Percentiles rank a stretch among this genome's conserved stretches.
phyloP scores from a whole-genome alignment of 2,888 invertebrate species.

The Nasonovia ribisnigri region DNA sequence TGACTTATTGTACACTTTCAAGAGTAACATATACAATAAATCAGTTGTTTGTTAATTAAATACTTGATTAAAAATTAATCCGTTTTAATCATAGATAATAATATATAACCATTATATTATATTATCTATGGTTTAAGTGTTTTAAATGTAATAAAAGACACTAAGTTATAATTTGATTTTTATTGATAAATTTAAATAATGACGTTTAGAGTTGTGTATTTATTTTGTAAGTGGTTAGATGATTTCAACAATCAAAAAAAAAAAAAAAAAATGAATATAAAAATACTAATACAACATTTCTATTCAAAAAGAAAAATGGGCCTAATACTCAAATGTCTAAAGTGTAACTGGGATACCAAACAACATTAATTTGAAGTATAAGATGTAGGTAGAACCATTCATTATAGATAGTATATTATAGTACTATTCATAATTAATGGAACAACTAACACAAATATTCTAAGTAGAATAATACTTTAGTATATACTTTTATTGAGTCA shows the following conservation, averaged over 20 bases:
- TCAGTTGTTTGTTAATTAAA: background rate
- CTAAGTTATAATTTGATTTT: background rate
- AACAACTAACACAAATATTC: background rate
- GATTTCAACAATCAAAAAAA: background rate
- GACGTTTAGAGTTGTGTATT: background rate
- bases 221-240: background rate
- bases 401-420: background rate
- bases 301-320: background rate
- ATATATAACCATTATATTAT: too few species aligned
- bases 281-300: background rate
- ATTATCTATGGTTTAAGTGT: too few species aligned
- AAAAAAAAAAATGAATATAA: background rate
- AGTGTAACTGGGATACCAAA: background rate
- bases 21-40: background rate
- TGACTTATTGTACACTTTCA: background rate
- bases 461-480: too few species aligned
- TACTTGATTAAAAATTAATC: background rate
- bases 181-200: background rate
- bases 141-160: background rate
- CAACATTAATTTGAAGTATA: background rate
- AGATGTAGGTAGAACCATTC: background rate
- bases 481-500: background rate
- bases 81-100: too few species aligned
- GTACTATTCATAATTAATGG: background rate
- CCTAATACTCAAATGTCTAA: background rate